Evolutionary conservation across 2,888 invertebrate genomes (phyloP).

Genomic region (Dolomedes plantarius): DNA sequence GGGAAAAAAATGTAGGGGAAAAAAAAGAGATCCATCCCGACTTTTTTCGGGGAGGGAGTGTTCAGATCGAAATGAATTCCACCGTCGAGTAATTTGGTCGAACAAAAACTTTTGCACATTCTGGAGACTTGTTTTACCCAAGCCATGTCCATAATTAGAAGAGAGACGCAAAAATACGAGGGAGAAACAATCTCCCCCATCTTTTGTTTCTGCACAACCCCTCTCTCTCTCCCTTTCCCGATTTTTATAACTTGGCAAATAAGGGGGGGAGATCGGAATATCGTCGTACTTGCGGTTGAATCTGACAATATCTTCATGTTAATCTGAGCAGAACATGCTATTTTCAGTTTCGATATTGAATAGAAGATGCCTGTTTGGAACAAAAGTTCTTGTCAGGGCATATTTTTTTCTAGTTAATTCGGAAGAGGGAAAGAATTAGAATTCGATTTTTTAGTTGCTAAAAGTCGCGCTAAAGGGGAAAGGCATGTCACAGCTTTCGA

Average conservation of each 20-base stretch:
- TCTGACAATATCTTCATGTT: background rate
- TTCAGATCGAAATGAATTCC: background rate
- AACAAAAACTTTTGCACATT: slow-evolving; percentile 9
- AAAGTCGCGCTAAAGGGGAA: no score
- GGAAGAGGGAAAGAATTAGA: no score
- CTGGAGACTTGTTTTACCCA: background rate
- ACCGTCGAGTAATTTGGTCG: background rate
- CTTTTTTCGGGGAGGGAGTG: background rate
- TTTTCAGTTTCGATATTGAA: background rate
- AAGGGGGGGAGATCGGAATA: background rate
- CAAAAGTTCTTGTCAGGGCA: no score
- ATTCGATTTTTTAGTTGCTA: no score
- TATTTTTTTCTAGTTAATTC: no score
- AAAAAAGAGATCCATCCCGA: background rate
- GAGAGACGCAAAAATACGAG: background rate
- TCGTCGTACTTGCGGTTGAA: background rate
- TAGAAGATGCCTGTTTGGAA: no score
- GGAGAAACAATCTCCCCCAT: no score
- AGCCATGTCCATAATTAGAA: background rate
- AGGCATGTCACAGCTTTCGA: no score
- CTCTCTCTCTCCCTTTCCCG: background rate
- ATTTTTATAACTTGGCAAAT: background rate
- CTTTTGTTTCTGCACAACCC: no score
- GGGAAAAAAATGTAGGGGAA: background rate
- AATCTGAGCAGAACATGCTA: background rate